Evolutionary conservation across 2,888 invertebrate genomes (phyloP), one percentile per base, ranked within the genome.

Genomic region (Hedya salicella): DNA sequence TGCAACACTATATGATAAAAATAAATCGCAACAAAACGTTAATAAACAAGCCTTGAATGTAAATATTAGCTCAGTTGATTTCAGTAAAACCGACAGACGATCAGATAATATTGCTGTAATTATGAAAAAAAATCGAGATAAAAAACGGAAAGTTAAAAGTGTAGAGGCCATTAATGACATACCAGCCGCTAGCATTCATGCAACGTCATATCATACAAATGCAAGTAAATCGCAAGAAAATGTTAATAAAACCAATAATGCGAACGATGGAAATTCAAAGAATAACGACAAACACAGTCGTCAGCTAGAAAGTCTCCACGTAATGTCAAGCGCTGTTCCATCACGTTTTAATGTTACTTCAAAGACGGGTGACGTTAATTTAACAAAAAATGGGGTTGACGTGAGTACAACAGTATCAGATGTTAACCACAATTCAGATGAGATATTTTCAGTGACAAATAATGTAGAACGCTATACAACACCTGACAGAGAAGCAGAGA

Each of bases 81-180:
- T 25, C 30, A 56, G 13, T 25, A 46, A 19, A 46, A n/a, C 13
- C 8, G 57, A 17, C 6, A 57, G 46, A 19, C 16, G 46, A 44
- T 57, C 46, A n/a, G 30, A n/a, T 46, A n/a, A 32, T 19, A 17
- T 17, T 19, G 32, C 44, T 0, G 5, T 13, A 19, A 44, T 30
- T n/a, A n/a, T n/a, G n/a, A n/a, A n/a, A 13, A 46, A 17, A 13
- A n/a, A 3, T 11, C 16, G 30, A 13, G 2, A n/a, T 8, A n/a
- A 4, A 11, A 17, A 32, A n/a, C 0, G 3, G 6, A 8, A 2
- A 17, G n/a, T 17, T 32, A 17, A 13, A 4, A 17, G 32, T 52
- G n/a, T 17, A 3, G n/a, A 11, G 19, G 8, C 39, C 1, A 25
- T 17, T 17, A n/a, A n/a, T n/a, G 30, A 32, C 25, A 56, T 6